Percentiles rank a stretch among this genome's conserved stretches.
Evolutionary conservation across 2,888 invertebrate genomes (phyloP).

Genomic region (Hermaeophaga mercurialis): DNA sequence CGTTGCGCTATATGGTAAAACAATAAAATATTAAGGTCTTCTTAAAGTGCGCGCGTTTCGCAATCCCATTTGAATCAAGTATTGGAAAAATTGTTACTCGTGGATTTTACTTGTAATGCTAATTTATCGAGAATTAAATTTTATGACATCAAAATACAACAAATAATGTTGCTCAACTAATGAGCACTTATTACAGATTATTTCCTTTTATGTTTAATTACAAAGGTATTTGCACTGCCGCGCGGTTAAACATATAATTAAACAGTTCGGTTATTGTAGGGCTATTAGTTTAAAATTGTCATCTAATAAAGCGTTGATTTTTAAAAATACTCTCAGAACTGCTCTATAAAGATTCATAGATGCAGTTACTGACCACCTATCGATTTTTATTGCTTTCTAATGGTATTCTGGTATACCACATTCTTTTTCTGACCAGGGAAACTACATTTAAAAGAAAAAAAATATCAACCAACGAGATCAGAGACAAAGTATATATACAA

Average conservation of each 20-base stretch:
- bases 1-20: slow-evolving; percentile 12
- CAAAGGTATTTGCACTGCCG: slow-evolving; percentile 11
- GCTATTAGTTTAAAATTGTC: slow-evolving; percentile 7
- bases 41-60: slow-evolving; percentile 26
- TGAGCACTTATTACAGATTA: slow-evolving; percentile 22
- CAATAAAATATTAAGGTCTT: slow-evolving; percentile 10
- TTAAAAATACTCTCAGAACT: slow-evolving; percentile 3
- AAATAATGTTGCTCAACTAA: slow-evolving; percentile 28
- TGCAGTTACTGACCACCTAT: slow-evolving; percentile 5
- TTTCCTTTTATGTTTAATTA: slow-evolving; percentile 20
- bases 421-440: not conserved
- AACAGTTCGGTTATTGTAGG: not conserved
- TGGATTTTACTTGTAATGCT: slow-evolving; percentile 29
- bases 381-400: slow-evolving; percentile 7
- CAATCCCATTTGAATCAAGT: slow-evolving; percentile 36
- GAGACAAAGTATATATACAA: no score
- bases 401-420: slow-evolving; percentile 2
- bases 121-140: slow-evolving; percentile 25
- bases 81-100: slow-evolving; percentile 35
- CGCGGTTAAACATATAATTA: slow-evolving; percentile 6
- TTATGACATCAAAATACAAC: slow-evolving; percentile 24
- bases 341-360: slow-evolving; percentile 5
- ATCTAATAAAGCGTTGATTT: slow-evolving; percentile 8
- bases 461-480: no score
- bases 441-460: no score